Conservation (phyloP, 2,888 invertebrate genomes). For the Hedychridium roseum region DNA sequence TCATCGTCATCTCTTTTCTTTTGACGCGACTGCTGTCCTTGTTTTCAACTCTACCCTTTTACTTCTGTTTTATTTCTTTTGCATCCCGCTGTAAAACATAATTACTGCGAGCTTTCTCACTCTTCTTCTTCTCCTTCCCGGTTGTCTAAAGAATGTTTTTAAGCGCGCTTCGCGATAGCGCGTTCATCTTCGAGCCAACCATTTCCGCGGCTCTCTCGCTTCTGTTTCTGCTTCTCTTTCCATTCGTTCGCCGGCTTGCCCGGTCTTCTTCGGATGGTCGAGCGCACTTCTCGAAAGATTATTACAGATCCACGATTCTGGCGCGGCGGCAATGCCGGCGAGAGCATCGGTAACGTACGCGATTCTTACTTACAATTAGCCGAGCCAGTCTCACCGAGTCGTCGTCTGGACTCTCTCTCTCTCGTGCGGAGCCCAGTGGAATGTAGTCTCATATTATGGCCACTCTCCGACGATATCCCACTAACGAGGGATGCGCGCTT, state of each 20-base stretch:
- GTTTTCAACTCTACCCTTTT: too few relatives aligned
- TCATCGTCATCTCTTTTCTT: too few relatives aligned
- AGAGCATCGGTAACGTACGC: too few relatives aligned
- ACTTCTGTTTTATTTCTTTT: too few relatives aligned
- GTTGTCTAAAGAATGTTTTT: conserved; percentile 42
- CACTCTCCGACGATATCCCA: conserved; percentile 56
- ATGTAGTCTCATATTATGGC: conserved; percentile 59
- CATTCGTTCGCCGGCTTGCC: conserved; percentile 6
- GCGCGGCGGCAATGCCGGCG: background rate
- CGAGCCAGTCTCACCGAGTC: too few relatives aligned
- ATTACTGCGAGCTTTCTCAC: conserved; percentile 49
- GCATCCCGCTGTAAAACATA: conserved; percentile 58
- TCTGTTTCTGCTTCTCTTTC: background rate
- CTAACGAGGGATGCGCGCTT: conserved; percentile 63
- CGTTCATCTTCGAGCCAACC: conserved; percentile 20
- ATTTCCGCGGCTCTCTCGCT: conserved; percentile 2
- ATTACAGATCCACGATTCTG: conserved; percentile 26
- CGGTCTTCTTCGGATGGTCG: too few relatives aligned
- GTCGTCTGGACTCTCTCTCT: too few relatives aligned
- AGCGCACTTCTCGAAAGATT: conserved; percentile 37
- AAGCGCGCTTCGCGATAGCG: conserved; percentile 12
- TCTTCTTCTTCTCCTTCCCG: conserved; percentile 17
- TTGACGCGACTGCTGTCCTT: too few relatives aligned
- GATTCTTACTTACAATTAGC: too few relatives aligned
- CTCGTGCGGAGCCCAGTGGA: conserved; percentile 47